Percentiles rank a stretch among this genome's conserved stretches.
These are phyloP conservation scores for Seriola quinqueradiata DNA, from an alignment of 2,113 vertebrate species.

Conservation along the genomic window DNA sequence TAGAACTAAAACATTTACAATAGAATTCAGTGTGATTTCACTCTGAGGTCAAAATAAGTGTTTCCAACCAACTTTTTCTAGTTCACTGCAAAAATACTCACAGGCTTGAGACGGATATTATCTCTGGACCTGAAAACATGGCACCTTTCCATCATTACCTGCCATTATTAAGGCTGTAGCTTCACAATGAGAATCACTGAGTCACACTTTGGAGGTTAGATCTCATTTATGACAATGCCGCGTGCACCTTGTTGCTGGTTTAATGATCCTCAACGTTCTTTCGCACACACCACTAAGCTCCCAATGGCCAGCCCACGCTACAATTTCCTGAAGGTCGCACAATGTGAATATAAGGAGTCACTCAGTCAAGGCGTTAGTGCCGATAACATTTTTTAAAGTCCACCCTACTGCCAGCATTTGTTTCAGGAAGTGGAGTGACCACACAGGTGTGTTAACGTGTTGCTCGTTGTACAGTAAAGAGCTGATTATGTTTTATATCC, in stretches of 20 bases:
- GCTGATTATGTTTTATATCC: slow-evolving; percentile 13
- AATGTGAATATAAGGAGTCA: slow-evolving; percentile 66
- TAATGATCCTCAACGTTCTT: slow-evolving; percentile 67
- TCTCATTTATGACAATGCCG: slow-evolving; percentile 59
- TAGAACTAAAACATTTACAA: too few relatives aligned
- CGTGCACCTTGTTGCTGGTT: slow-evolving; percentile 64
- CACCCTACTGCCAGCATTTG: slow-evolving; percentile 29
- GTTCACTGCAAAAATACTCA: slow-evolving; percentile 5
- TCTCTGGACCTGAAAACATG: slow-evolving; percentile 25
- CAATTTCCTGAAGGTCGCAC: slow-evolving; percentile 64
- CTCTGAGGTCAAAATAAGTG: background rate
- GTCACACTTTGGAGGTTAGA: slow-evolving; percentile 50
- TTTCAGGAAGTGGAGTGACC: slow-evolving; percentile 16
- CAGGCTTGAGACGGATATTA: slow-evolving; percentile 25
- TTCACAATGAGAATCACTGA: slow-evolving; percentile 24
- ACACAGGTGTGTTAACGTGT: slow-evolving; percentile 48
- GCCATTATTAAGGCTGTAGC: slow-evolving; percentile 28
- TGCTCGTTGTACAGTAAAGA: slow-evolving; percentile 7
- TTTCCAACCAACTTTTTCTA: background rate
- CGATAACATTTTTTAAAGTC: slow-evolving; percentile 37
- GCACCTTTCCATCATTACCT: slow-evolving; percentile 22
- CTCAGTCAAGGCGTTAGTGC: slow-evolving; percentile 40
- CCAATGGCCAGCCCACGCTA: slow-evolving; percentile 53
- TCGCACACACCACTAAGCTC: slow-evolving; percentile 66
- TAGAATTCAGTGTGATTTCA: background rate